These are phyloP conservation scores for Venustaconcha ellipsiformis DNA, from an alignment of 1,140 invertebrate genomes.

Conservation along the genomic window DNA sequence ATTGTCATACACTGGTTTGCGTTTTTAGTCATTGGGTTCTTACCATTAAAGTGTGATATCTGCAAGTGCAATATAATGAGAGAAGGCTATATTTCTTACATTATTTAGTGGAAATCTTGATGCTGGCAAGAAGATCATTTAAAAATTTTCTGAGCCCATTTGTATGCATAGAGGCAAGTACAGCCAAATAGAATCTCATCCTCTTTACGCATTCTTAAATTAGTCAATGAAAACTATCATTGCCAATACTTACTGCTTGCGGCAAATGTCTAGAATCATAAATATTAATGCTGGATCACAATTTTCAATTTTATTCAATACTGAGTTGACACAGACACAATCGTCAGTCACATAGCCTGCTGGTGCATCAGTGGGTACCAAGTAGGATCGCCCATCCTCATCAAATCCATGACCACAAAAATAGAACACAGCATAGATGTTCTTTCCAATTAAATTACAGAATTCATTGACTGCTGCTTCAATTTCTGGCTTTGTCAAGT, in stretches of 20 bases:
- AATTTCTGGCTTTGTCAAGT: slow-evolving; percentile 69
- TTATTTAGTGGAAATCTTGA: no score
- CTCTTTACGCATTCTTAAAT: no score
- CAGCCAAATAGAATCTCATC: no score
- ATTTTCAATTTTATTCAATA: slow-evolving; percentile 60
- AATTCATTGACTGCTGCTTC: slow-evolving; percentile 67
- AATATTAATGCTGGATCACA: slow-evolving; percentile 65
- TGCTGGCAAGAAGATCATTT: no score
- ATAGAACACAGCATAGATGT: slow-evolving; percentile 71
- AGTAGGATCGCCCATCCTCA: slow-evolving; percentile 67
- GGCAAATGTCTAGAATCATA: slow-evolving; percentile 71
- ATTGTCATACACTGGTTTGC: no score
- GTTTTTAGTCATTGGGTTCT: no score
- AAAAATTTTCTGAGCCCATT: no score
- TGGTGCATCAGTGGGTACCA: slow-evolving; percentile 70
- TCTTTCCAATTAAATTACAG: slow-evolving; percentile 64
- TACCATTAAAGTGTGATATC: no score
- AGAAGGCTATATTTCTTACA: no score
- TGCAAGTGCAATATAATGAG: no score
- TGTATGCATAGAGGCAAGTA: no score
- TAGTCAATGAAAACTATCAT: no score
- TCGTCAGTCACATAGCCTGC: slow-evolving; percentile 63
- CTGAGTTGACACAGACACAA: slow-evolving; percentile 60
- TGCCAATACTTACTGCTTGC: slow-evolving; percentile 49
- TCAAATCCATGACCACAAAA: slow-evolving; percentile 72